Base-by-base conservation (phyloP, 2,888 invertebrate species). In the Diarsia rubi region DNA sequence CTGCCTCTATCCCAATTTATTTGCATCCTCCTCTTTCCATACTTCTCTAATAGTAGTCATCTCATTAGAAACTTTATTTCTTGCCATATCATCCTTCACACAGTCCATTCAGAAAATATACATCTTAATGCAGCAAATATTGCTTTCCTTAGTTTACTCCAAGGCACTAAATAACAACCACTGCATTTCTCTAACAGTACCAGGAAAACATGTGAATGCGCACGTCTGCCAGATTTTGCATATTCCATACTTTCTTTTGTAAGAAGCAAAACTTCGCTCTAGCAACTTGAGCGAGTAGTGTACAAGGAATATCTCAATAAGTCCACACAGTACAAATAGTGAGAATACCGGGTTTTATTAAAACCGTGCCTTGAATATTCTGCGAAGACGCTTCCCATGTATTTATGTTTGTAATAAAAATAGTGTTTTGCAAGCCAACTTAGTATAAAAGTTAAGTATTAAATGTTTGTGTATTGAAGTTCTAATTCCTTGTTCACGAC, bases 301-400 rank as follows among this genome's bases (percentile, higher is more conserved):
- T 64, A 80, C 67, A 77, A 62, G 24, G 77, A 86, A 82, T 81
- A 88, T 85, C 83, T 85, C 85, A 86, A 89, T 86, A 85, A 82
- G 78, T 69, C 79, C 74, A 79, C 74, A 78, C 69, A 81, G 78
- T 81, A 74, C 78, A 85, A 86, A 87, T 82, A 79, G 73, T 77
- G 69, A 16, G 74, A 76, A 84, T 84, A 78, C 85, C 67, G 81
- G 73, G 76, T 89, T 90, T 89, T 90, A 89, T 89, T 89, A 90
- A 90, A 90, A 82, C 83, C 89, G 90, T 90, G 90, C 84, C 69
- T 69, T 65, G 89, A 90, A 90, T 89, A 86, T 79, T 86, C 74
- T 75, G 67, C 69, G 74, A 60, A 65, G 57, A 72, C 31, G 27
- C 37, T 60, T 62, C 47, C 57, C n/a, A 47, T 47, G 45, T 83